phyloP scores from a whole-genome alignment of 92 coral and sea anemone species.

The Blastomussa wellsi region DNA sequence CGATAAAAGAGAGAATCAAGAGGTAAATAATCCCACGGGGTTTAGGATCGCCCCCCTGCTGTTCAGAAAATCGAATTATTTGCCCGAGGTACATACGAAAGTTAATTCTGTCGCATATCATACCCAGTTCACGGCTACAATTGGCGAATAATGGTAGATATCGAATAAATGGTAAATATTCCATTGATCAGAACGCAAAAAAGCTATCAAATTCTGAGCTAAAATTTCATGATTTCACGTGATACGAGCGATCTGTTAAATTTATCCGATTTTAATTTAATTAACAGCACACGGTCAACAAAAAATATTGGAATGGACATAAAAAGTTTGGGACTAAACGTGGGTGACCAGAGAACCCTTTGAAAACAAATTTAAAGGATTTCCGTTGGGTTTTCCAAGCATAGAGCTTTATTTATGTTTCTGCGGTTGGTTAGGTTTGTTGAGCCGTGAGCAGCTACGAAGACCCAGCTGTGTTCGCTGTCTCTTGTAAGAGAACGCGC shows the following conservation, averaged over 20 bases:
- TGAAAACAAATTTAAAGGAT: constrained; percentile 31
- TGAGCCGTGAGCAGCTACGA: constrained; percentile 11
- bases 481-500: neutral
- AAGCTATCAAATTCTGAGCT: neutral
- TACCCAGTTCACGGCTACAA: neutral
- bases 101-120: neutral
- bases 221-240: neutral
- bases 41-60: constrained; percentile 15
- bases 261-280: constrained; percentile 32
- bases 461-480: constrained; percentile 34
- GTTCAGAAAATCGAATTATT: constrained; percentile 20
- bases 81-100: neutral
- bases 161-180: neutral
- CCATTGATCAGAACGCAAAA: neutral
- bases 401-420: constrained; percentile 35
- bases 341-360: neutral
- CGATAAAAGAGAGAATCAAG: constrained; percentile 12
- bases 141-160: neutral
- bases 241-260: neutral
- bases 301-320: neutral
- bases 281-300: constrained; percentile 20
- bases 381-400: constrained; percentile 28
- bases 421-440: constrained; percentile 19
- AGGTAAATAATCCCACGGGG: neutral
- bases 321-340: neutral